Evolutionary conservation across 2,797 vertebrate species (phyloP).

Genomic region (Characodon lateralis): DNA sequence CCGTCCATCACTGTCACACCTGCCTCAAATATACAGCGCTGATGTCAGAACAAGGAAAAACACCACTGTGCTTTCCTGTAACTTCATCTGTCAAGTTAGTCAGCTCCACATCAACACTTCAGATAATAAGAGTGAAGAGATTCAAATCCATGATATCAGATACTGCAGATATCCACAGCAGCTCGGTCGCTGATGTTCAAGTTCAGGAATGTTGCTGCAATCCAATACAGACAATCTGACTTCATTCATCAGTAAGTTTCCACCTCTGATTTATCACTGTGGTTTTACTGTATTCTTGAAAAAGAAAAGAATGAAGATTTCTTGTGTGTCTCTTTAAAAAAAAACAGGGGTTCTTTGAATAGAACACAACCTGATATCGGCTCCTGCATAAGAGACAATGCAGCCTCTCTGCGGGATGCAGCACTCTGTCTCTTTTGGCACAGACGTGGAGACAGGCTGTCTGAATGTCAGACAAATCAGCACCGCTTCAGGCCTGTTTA

Average conservation of each 20-base stretch:
- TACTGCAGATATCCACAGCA: conserved; percentile 59
- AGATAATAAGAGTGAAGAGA: conserved; percentile 28
- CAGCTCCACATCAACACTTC: conserved; percentile 57
- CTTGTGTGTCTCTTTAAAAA: conserved; percentile 26
- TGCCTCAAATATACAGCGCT: conserved; percentile 51
- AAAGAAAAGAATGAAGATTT: conserved; percentile 25
- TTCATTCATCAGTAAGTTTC: conserved; percentile 53
- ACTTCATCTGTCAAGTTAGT: conserved; percentile 67
- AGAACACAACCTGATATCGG: conserved; percentile 58
- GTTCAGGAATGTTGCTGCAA: conserved; percentile 71
- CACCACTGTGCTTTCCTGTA: conserved; percentile 50
- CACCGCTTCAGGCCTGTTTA: conserved; percentile 59
- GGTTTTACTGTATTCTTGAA: conserved; percentile 37
- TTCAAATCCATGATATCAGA: conserved; percentile 52
- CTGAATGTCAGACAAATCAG: conserved; percentile 55
- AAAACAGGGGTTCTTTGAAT: conserved; percentile 57
- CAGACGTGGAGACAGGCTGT: conserved; percentile 62
- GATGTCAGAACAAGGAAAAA: conserved; percentile 30
- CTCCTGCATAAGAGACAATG: conserved; percentile 59
- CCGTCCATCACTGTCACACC: conserved; percentile 76
- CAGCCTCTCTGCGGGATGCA: conserved; percentile 57
- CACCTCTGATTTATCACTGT: conserved; percentile 28
- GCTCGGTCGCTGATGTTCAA: conserved; percentile 49
- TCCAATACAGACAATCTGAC: conserved; percentile 54
- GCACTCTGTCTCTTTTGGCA: conserved; percentile 50